Conservation (phyloP, 2,888 invertebrate species). For the Hipparchia sbordonii region DNA sequence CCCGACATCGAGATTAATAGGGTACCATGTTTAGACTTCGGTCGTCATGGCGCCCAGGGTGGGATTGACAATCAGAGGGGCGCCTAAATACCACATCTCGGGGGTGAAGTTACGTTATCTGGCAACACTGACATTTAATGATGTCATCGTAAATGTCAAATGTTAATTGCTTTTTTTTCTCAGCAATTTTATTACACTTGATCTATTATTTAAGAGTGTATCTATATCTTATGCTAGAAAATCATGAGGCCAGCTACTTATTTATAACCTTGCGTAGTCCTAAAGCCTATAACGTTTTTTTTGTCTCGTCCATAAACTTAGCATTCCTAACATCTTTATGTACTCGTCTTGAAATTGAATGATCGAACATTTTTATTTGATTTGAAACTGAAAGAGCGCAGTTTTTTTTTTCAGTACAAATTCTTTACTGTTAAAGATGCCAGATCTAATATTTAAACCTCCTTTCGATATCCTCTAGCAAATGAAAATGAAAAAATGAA, state of each 20-base stretch:
- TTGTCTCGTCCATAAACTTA: too few species aligned
- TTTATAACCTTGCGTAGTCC: too few species aligned
- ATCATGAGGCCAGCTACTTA: too few species aligned
- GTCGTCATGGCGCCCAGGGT: slow-evolving; percentile 71
- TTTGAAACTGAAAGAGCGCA: too few species aligned
- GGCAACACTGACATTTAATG: slow-evolving; percentile 59
- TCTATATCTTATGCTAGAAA: neutral
- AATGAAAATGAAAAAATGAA: neutral
- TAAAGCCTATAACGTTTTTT: too few species aligned
- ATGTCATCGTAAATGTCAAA: slow-evolving; percentile 55
- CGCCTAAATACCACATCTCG: slow-evolving; percentile 77
- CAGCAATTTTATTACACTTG: slow-evolving; percentile 10
- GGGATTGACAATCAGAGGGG: slow-evolving; percentile 67
- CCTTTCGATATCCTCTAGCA: too few species aligned
- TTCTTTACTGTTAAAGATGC: too few species aligned
- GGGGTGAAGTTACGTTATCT: slow-evolving; percentile 69
- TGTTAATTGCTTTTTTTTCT: slow-evolving; percentile 47
- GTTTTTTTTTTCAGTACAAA: too few species aligned
- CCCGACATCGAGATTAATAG: slow-evolving; percentile 77
- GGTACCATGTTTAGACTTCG: slow-evolving; percentile 71
- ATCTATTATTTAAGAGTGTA: neutral
- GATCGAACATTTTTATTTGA: too few species aligned
- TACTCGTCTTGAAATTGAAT: too few species aligned
- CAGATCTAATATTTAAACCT: too few species aligned
- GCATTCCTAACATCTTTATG: too few species aligned